Conservation (phyloP, 1,140 invertebrate genomes). For the Trichoplusia ni region DNA sequence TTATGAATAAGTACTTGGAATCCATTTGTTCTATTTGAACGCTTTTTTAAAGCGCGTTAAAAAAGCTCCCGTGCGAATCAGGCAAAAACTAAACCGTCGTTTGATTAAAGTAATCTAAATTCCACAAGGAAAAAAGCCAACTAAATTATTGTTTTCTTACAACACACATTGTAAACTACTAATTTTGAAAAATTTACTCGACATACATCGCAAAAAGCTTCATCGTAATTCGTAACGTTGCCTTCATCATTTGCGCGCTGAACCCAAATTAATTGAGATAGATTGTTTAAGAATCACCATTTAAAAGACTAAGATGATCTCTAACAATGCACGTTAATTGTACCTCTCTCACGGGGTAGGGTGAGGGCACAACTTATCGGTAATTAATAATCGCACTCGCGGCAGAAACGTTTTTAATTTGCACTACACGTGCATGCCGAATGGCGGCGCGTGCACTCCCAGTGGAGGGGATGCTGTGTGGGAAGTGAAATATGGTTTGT, state of each 20-base stretch:
- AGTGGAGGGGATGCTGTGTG: conserved; percentile 20
- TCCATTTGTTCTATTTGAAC: too few species aligned
- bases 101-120: too few species aligned
- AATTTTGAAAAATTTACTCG: too few species aligned
- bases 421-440: conserved; percentile 65
- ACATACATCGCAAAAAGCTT: too few species aligned
- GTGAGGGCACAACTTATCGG: conserved; percentile 44
- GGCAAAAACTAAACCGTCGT: too few species aligned
- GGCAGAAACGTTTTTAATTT: conserved; percentile 70
- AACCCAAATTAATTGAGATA: neutral
- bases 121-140: too few species aligned
- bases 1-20: too few species aligned
- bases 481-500: conserved; percentile 24
- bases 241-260: neutral
- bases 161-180: too few species aligned
- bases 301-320: neutral
- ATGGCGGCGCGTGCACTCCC: conserved; percentile 54
- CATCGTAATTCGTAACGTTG: too few species aligned
- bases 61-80: too few species aligned
- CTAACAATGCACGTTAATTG: conserved; percentile 50
- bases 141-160: too few species aligned
- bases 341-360: conserved; percentile 51
- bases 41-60: too few species aligned
- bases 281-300: neutral
- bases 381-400: conserved; percentile 56